These are phyloP conservation scores for Drosophila nigricruria DNA, from an alignment of 2,888 invertebrate genomes.

Conservation along the genomic window DNA sequence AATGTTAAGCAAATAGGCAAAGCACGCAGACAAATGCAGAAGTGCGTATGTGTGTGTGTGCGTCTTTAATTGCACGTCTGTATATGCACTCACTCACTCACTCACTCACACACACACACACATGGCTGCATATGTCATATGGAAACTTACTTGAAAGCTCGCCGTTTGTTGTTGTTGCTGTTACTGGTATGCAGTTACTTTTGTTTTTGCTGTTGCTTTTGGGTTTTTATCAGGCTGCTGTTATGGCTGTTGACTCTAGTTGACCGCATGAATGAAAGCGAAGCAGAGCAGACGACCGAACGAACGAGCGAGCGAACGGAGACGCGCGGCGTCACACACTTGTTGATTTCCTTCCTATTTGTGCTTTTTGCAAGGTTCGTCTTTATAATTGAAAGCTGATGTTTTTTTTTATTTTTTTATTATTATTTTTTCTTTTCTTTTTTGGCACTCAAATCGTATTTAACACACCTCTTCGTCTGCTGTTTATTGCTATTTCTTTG, in stretches of 20 bases:
- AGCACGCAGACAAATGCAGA: constrained; percentile 11
- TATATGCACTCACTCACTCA: not conserved
- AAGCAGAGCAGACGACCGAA: constrained; percentile 47
- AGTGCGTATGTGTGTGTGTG: constrained; percentile 2
- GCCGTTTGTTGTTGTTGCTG: constrained; percentile 25
- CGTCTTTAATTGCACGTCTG: not conserved
- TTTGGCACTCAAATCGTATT: constrained; percentile 47
- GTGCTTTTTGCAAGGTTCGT: constrained; percentile 31
- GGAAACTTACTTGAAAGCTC: constrained; percentile 63
- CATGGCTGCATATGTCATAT: constrained; percentile 31
- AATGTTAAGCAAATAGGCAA: constrained; percentile 57
- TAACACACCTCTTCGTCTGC: constrained; percentile 27
- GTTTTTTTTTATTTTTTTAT: not conserved
- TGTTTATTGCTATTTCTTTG: constrained; percentile 36
- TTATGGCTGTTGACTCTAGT: constrained; percentile 60
- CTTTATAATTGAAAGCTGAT: constrained; percentile 42
- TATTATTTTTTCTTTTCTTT: not conserved
- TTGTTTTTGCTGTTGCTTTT: constrained; percentile 38
- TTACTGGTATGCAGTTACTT: constrained; percentile 29
- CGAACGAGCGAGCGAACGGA: constrained; percentile 24
- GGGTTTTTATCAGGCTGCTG: constrained; percentile 45
- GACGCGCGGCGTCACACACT: constrained; percentile 67
- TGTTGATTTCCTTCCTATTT: constrained; percentile 67
- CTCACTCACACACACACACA: constrained; percentile 1
- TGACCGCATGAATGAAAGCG: constrained; percentile 77